Evolutionary conservation across 2,888 invertebrate genomes (phyloP), one percentile per base, ranked within the genome.

Genomic region (Xanthostigma xanthostigma): DNA sequence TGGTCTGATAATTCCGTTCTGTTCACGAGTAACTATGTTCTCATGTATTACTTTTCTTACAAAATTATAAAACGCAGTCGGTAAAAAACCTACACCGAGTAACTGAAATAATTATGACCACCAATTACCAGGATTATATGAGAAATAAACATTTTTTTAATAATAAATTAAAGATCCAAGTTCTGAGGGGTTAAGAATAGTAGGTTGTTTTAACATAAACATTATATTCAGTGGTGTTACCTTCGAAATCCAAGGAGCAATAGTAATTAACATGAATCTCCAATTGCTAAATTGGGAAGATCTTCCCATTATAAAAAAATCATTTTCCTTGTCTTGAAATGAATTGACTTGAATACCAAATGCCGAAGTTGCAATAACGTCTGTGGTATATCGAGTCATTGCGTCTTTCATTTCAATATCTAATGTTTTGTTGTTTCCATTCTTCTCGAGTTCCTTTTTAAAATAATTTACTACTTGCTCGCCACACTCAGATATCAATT

Each of bases 251-350:
- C 14, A 35, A 52, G 53, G 9, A 45, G 10, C 34, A 53, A 41
- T 2, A 10, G 17, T 40, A 41, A 17, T 5, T n/a, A 33, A n/a
- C 6, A 46, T 8, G 13, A 41, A 41, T 35, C 41, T 34, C 17
- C 34, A 41, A 14, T 12, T 27, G 14, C 12, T n/a, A 12, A 46
- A 41, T n/a, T 41, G 33, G 3, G 36, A 2, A 8, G 36, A 2
- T n/a, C 36, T 13, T 36, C 68, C 70, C 54, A 60, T 60, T 2
- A 50, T n/a, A 53, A 69, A 54, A 39, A 54, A 53, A 12, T 52
- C 50, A 44, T 54, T 54, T 9, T 51, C 45, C 27, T 48, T 51
- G 14, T 54, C 17, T 17, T 38, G 44, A 12, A 53, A 34, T 8
- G 54, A 54, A 43, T 54, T 50, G 1, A 48, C 40, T 9, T 48